phyloP scores from a whole-genome alignment of 2,113 vertebrate species.

The Atrichornis clamosus region DNA sequence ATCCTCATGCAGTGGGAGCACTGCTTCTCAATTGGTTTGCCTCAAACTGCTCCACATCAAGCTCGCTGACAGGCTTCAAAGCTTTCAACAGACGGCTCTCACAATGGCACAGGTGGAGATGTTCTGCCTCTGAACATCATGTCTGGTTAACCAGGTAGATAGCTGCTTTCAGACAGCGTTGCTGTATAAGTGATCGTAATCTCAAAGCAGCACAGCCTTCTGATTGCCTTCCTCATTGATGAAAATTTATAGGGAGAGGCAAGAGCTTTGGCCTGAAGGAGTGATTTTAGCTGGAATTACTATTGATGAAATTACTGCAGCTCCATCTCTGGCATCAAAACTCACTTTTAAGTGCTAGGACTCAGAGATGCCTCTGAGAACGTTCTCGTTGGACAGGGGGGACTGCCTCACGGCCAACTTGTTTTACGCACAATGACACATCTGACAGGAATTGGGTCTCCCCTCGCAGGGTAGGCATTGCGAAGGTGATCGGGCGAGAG shows the following conservation, averaged over 20 bases:
- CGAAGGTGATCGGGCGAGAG: not conserved
- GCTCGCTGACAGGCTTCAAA: not conserved
- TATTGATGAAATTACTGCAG: not conserved
- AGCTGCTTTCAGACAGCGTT: not conserved
- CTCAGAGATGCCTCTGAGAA: not conserved
- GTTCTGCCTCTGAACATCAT: not conserved
- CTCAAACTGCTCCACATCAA: not conserved
- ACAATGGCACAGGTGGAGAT: not conserved
- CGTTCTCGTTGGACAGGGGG: not conserved
- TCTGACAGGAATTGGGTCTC: rapidly evolving
- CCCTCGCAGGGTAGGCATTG: not conserved
- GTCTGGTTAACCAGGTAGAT: not conserved
- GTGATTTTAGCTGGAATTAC: not conserved
- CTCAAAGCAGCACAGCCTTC: not conserved
- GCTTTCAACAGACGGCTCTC: not conserved
- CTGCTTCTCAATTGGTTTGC: not conserved
- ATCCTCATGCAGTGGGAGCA: not conserved
- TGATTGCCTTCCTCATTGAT: not conserved
- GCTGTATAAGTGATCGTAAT: not conserved
- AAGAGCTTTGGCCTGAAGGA: not conserved
- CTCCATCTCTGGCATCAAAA: not conserved
- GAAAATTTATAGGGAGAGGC: not conserved
- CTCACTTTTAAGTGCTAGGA: not conserved
- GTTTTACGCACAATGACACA: rapidly evolving
- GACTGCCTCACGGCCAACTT: rapidly evolving